These are phyloP conservation scores for Conomelus anceps DNA, from an alignment of 2,888 invertebrate species.

Conservation along the genomic window DNA sequence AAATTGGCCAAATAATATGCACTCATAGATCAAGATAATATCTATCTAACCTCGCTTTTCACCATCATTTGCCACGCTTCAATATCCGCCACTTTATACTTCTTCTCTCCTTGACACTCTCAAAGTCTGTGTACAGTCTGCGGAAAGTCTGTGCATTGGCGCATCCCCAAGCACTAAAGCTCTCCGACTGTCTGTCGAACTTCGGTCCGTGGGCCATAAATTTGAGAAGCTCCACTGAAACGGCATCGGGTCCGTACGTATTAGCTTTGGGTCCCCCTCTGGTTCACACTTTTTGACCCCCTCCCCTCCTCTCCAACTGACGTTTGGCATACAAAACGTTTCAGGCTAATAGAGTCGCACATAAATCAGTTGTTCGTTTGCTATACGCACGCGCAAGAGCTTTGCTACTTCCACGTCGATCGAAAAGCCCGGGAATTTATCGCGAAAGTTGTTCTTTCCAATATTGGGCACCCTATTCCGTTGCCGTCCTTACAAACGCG, in stretches of 20 bases:
- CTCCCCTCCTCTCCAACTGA: neutral
- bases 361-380: neutral
- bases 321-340: neutral
- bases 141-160: neutral
- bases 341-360: neutral
- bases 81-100: too few relatives aligned
- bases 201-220: neutral
- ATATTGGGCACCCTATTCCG: neutral
- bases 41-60: too few relatives aligned
- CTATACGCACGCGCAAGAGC: too few relatives aligned
- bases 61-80: too few relatives aligned
- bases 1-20: too few relatives aligned
- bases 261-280: neutral
- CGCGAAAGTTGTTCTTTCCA: neutral
- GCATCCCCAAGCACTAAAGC: neutral
- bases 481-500: too few relatives aligned
- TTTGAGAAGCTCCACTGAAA: neutral
- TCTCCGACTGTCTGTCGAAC: neutral
- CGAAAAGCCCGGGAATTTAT: neutral
- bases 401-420: too few relatives aligned
- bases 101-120: too few relatives aligned
- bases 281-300: neutral
- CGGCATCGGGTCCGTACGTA: too few relatives aligned
- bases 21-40: too few relatives aligned
- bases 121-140: neutral